phyloP scores from a whole-genome alignment of 2,113 vertebrate genomes.

The Corynorhinus townsendii region DNA sequence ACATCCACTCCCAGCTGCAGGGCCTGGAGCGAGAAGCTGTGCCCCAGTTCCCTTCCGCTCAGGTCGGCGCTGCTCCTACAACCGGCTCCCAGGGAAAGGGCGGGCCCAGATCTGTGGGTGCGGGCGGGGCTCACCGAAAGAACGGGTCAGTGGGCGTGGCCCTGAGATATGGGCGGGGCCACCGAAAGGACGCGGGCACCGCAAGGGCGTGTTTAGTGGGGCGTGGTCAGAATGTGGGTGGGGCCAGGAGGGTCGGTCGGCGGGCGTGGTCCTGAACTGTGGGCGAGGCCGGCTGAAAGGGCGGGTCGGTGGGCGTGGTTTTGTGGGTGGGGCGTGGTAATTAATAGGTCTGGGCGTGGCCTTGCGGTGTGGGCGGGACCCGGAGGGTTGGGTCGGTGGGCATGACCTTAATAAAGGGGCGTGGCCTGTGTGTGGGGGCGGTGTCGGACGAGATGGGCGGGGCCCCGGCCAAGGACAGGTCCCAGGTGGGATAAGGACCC shows the following conservation, averaged over 20 bases:
- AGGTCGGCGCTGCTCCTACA: constrained; percentile 73
- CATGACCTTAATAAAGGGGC: rapidly evolving
- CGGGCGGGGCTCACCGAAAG: not conserved
- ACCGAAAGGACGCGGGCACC: too few relatives aligned
- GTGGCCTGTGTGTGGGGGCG: not conserved
- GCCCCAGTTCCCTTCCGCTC: constrained; percentile 87
- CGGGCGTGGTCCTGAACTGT: too few relatives aligned
- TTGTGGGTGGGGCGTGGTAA: too few relatives aligned
- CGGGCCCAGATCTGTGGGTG: not conserved
- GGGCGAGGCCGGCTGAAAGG: too few relatives aligned
- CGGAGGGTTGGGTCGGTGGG: not conserved
- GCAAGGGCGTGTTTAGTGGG: too few relatives aligned
- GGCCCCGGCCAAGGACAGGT: rapidly evolving
- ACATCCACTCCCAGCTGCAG: constrained; percentile 89
- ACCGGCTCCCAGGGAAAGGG: rapidly evolving
- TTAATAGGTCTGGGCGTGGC: not conserved
- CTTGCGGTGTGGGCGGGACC: not conserved
- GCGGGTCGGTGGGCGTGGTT: too few relatives aligned
- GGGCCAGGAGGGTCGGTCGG: too few relatives aligned
- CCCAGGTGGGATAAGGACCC: rapidly evolving
- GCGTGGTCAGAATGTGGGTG: too few relatives aligned
- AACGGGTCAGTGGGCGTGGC: not conserved
- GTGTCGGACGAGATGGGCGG: not conserved
- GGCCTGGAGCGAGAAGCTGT: constrained; percentile 88
- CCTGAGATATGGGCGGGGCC: too few relatives aligned